phyloP scores from a whole-genome alignment of 2,113 vertebrate species.

The Rhinolophus ferrumequinum region DNA sequence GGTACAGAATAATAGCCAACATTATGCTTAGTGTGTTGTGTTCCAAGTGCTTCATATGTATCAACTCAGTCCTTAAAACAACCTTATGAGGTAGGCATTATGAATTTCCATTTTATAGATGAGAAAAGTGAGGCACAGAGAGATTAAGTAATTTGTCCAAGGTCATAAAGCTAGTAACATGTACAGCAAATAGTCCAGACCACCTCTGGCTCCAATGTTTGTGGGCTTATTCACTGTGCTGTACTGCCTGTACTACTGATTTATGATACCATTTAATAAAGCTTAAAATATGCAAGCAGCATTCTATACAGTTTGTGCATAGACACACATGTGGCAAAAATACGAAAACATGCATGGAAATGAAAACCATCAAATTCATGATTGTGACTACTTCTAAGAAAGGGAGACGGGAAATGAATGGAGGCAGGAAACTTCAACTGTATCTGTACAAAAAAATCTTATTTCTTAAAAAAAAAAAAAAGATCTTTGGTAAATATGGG shows the following conservation, averaged over 20 bases:
- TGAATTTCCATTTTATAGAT: slow-evolving; percentile 40
- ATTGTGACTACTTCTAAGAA: slow-evolving; percentile 27
- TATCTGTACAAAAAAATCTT: neutral
- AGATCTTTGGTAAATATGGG: neutral
- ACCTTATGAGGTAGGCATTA: neutral
- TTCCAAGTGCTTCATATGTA: neutral
- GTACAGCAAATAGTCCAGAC: neutral
- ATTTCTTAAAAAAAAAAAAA: neutral
- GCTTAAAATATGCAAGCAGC: slow-evolving; percentile 7
- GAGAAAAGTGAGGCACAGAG: no score
- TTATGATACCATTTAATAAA: slow-evolving; percentile 37
- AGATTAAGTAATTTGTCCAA: no score
- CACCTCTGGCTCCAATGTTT: neutral
- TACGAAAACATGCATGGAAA: slow-evolving; percentile 28
- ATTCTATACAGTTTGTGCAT: slow-evolving; percentile 12
- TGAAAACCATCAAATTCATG: slow-evolving; percentile 26
- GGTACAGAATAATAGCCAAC: slow-evolving; percentile 12
- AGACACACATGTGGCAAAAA: slow-evolving; percentile 23
- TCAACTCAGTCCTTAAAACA: neutral
- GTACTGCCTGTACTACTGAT: neutral
- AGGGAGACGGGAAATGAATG: slow-evolving; percentile 17
- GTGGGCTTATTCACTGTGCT: neutral
- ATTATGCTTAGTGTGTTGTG: neutral
- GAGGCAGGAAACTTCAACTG: neutral
- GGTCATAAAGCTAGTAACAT: neutral